phyloP scores from a whole-genome alignment of 2,797 vertebrate genomes.

The Anniella stebbinsi region DNA sequence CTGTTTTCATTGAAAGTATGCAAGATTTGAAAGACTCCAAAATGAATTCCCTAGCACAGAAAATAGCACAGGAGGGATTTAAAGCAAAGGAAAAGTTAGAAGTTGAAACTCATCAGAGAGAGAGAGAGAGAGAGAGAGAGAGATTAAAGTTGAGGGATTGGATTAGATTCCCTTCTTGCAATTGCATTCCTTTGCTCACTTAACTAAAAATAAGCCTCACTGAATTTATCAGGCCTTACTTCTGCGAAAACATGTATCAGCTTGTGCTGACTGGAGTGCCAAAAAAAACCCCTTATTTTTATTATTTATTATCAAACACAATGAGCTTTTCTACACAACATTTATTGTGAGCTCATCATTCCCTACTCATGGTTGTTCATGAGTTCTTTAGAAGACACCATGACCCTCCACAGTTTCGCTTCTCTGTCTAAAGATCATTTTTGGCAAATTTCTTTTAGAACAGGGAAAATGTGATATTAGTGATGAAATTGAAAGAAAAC shows the following conservation, averaged over 20 bases:
- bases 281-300: no score
- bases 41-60: not conserved
- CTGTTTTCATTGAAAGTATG: slow-evolving; percentile 15
- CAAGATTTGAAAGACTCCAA: not conserved
- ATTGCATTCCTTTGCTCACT: not conserved
- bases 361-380: no score
- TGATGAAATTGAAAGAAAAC: no score
- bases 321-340: no score
- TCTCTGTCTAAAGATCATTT: no score
- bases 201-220: not conserved
- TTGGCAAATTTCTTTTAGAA: no score
- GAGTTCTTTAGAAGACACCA: no score
- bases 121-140: not conserved
- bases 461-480: no score
- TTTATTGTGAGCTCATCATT: no score
- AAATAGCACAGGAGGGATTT: slow-evolving; percentile 4
- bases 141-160: not conserved
- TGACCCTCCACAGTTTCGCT: no score
- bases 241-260: not conserved
- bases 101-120: not conserved
- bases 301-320: no score
- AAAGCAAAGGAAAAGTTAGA: slow-evolving; percentile 1
- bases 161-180: slow-evolving; percentile 1
- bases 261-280: not conserved
- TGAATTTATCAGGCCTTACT: not conserved